phyloP scores from a whole-genome alignment of 2,797 vertebrate species.

The Margarornis squamiger region DNA sequence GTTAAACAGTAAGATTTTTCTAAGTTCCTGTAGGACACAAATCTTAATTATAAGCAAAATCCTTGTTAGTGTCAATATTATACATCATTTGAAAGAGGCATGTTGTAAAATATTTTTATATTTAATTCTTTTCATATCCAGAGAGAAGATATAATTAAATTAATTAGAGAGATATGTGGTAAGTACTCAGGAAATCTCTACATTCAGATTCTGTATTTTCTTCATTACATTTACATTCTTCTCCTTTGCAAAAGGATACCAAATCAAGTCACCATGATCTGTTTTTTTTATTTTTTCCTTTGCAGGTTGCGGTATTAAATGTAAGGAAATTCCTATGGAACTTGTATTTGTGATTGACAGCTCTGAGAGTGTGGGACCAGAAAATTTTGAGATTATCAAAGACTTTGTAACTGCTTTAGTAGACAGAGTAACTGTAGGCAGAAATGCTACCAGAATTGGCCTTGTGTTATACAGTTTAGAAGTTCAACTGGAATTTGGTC shows the following conservation, averaged over 20 bases:
- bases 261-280: not conserved
- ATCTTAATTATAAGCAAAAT: not conserved
- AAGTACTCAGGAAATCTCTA: slow-evolving; percentile 66
- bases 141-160: slow-evolving; percentile 90
- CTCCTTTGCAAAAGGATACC: not conserved
- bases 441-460: slow-evolving; percentile 89
- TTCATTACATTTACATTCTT: not conserved
- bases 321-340: slow-evolving; percentile 94
- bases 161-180: slow-evolving; percentile 94
- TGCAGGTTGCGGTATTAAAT: slow-evolving; percentile 89
- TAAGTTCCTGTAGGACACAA: not conserved
- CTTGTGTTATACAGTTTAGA: slow-evolving; percentile 91
- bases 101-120: not conserved
- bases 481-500: slow-evolving; percentile 86
- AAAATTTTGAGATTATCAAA: slow-evolving; percentile 94
- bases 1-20: not conserved
- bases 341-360: slow-evolving; percentile 95
- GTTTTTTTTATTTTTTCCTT: not conserved
- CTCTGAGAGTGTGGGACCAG: slow-evolving; percentile 91
- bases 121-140: slow-evolving; percentile 24
- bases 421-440: slow-evolving; percentile 87
- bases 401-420: slow-evolving; percentile 90
- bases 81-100: not conserved
- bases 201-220: not conserved
- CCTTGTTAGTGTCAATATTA: not conserved